Percentiles rank a stretch among this genome's conserved stretches.
These are phyloP conservation scores for Syrrhaptes paradoxus DNA, from an alignment of 2,113 vertebrate species.

Conservation along the genomic window DNA sequence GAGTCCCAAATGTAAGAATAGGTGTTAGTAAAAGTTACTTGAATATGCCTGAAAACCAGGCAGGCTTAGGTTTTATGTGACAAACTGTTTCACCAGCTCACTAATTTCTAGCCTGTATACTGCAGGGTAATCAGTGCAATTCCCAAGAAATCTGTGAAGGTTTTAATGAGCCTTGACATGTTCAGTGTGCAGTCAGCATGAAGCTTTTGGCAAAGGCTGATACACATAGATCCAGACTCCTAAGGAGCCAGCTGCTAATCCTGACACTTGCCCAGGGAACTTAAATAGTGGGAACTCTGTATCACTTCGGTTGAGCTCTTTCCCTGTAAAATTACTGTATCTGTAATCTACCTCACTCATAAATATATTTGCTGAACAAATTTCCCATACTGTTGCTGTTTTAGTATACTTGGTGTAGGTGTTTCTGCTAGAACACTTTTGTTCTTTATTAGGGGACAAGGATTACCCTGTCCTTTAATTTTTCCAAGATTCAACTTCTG, in stretches of 20 bases:
- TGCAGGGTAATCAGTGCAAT: constrained; percentile 59
- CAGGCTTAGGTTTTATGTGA: not conserved
- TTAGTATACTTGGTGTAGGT: not conserved
- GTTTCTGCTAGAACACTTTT: not conserved
- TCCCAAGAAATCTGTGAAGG: constrained; percentile 30
- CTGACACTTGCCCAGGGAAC: not conserved
- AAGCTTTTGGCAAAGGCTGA: constrained; percentile 23
- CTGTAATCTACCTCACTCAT: not conserved
- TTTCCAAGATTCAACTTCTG: not conserved
- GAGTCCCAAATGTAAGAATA: not conserved
- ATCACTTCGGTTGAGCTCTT: not conserved
- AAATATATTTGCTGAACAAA: not conserved
- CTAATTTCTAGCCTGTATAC: constrained; percentile 40
- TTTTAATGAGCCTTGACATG: constrained; percentile 57
- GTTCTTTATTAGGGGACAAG: not conserved
- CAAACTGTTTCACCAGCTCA: constrained; percentile 13
- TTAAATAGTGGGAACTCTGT: not conserved
- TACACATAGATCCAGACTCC: not conserved
- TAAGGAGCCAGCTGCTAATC: constrained; percentile 4
- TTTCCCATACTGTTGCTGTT: not conserved
- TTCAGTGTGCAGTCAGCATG: not conserved
- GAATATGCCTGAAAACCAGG: not conserved
- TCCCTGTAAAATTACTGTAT: not conserved
- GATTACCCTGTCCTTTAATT: not conserved
- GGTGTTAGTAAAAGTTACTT: not conserved